Conservation (phyloP, 2,797 vertebrate genomes). For the Gymnodraco acuticeps region DNA sequence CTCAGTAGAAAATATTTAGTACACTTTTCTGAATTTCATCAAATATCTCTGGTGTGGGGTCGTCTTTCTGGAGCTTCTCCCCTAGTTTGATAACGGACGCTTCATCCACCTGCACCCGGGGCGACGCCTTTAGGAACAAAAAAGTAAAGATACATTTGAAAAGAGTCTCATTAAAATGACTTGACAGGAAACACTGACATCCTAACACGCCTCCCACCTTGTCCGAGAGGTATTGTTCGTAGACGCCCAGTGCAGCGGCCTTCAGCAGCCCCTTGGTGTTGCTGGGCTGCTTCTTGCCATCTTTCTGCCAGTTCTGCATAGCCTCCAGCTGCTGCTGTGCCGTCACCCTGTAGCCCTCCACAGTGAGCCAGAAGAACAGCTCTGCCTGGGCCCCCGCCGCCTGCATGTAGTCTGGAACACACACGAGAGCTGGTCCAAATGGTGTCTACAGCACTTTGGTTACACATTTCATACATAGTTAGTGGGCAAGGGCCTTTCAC, state of each 20-base stretch:
- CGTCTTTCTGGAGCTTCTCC: slow-evolving; percentile 94
- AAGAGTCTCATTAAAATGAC: background rate
- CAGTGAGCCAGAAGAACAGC: slow-evolving; percentile 99
- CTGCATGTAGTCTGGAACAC: slow-evolving; percentile 95
- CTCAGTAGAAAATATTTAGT: slow-evolving; percentile 21
- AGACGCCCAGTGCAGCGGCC: slow-evolving; percentile 95
- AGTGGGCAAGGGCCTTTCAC: background rate
- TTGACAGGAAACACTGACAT: background rate
- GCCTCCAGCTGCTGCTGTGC: slow-evolving; percentile 98
- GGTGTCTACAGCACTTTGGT: background rate
- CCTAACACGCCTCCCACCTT: slow-evolving; percentile 84
- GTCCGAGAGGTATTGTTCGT: slow-evolving; percentile 98
- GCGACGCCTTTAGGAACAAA: slow-evolving; percentile 88
- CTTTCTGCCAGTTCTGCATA: slow-evolving; percentile 90
- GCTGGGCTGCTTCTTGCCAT: slow-evolving; percentile 92
- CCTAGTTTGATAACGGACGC: slow-evolving; percentile 88
- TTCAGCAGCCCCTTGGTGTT: slow-evolving; percentile 95
- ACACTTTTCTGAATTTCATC: slow-evolving; percentile 98
- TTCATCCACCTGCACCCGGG: slow-evolving; percentile 95
- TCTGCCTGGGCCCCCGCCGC: slow-evolving; percentile 96
- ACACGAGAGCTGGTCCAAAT: slow-evolving; percentile 18
- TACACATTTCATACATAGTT: background rate
- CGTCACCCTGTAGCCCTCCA: slow-evolving; percentile 98
- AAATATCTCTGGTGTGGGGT: slow-evolving; percentile 98
- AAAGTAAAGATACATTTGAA: background rate